Percentiles rank a stretch among this genome's conserved stretches.
Evolutionary conservation across 2,113 vertebrate species (phyloP).

Genomic region (Elaphurus davidianus): DNA sequence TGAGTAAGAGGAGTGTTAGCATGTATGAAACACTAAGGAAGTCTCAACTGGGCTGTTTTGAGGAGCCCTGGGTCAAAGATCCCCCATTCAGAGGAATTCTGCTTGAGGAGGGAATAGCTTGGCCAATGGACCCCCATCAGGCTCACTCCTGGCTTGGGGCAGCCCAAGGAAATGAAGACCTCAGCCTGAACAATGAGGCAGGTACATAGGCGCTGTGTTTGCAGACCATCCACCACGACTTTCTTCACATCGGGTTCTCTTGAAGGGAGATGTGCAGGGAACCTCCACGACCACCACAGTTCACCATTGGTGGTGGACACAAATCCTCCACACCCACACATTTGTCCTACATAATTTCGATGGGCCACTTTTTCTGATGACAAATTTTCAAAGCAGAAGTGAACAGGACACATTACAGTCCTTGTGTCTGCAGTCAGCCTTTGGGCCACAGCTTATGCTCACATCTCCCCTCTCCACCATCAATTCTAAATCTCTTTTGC

Average conservation of each 20-base stretch:
- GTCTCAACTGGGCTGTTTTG: not conserved
- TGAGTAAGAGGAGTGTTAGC: no score
- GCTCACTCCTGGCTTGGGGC: not conserved
- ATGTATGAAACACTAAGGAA: not conserved
- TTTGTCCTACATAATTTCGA: not conserved
- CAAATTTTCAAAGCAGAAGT: not conserved
- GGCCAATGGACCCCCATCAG: not conserved
- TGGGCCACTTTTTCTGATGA: not conserved
- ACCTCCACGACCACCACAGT: not conserved
- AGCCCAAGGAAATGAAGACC: no score
- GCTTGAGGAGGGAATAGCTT: accelerated
- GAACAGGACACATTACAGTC: not conserved
- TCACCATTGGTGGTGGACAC: not conserved
- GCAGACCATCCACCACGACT: no score
- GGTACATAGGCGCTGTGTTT: accelerated
- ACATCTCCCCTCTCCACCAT: not conserved
- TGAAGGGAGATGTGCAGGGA: not conserved
- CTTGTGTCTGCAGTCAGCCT: not conserved
- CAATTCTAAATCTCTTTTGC: not conserved
- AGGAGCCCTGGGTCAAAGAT: not conserved
- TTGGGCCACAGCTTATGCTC: not conserved
- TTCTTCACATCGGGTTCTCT: not conserved
- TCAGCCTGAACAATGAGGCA: not conserved
- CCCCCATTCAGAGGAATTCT: not conserved
- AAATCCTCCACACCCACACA: not conserved